phyloP scores from a whole-genome alignment of 2,888 invertebrate species.

The Helobdella robusta region DNA sequence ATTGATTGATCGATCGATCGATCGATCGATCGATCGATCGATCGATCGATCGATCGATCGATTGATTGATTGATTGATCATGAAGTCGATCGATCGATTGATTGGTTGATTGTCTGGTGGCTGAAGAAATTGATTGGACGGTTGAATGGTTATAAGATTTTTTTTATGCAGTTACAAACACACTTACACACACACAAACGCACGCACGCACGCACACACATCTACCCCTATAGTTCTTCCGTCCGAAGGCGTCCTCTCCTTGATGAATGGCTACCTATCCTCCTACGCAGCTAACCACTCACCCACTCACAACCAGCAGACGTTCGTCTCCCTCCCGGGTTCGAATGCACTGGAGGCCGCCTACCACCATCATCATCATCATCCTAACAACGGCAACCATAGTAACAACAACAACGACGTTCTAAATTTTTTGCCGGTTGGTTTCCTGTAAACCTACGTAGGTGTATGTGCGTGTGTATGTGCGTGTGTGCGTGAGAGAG shows the following conservation, averaged over 20 bases:
- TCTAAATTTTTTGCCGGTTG: conserved; percentile 16
- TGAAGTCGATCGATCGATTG: not conserved
- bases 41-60: not conserved
- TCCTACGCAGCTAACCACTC: conserved; percentile 52
- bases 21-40: conserved; percentile 3
- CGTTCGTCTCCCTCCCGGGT: conserved; percentile 83
- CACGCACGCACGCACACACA: not conserved
- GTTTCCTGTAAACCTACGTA: too few relatives aligned
- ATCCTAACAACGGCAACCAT: not conserved
- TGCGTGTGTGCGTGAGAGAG: too few relatives aligned
- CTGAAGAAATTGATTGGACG: not conserved
- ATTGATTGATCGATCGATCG: conserved; percentile 3
- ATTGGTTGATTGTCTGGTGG: not conserved
- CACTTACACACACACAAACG: not conserved
- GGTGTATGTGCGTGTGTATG: too few relatives aligned
- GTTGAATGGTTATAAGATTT: not conserved
- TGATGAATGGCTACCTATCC: conserved; percentile 80
- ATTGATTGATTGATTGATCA: not conserved
- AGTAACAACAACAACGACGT: conserved; percentile 7
- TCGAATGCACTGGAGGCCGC: conserved; percentile 74
- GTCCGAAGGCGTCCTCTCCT: conserved; percentile 53
- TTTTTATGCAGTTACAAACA: not conserved
- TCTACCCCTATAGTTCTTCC: conserved; percentile 32
- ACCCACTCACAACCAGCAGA: conserved; percentile 57
- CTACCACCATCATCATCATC: conserved; percentile 46